Base-by-base conservation (phyloP, 2,797 vertebrate species). In the Xiphorhynchus erythropygius region DNA sequence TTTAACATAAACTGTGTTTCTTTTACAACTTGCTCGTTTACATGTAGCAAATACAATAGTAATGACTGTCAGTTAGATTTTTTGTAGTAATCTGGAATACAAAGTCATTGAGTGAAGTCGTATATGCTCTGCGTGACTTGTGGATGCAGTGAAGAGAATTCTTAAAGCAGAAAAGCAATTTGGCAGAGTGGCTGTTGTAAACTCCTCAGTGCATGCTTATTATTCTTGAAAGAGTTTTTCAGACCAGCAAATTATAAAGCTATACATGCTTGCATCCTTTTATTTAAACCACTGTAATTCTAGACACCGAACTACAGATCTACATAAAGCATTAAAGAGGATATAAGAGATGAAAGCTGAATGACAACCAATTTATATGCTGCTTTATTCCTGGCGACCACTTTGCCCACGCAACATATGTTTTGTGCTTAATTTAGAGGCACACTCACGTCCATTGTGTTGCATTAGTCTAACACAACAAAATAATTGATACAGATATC, bases 1-100 rank as follows among this genome's bases (percentile, higher is more conserved):
- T 94, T 96, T 94, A 90, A 89, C 77, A 70, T 69, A 78, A 92
- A 76, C 63, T 82, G 11, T 73, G 25, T 56, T 94, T 85, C 80
- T 92, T 75, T 60, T 73, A 79, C 62, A 79, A 30, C 67, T 80
- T 91, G 39, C 47, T 88, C 18, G 2, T 90, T 95, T 96, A 92
- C 56, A 90, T 55, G 35, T 49, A 65, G 33, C 77, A 87, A 89
- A 75, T 81, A 70, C 64, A 86, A 56, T 65, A 71, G 60, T 59
- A 95, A 92, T 82, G 82, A 22, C 69, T 78, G 46, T 89, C 87
- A 56, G 30, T 79, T 87, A 87, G 53, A 33, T 74, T 89, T 83
- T 84, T 84, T 92, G 2, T 87, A 30, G 60, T 71, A 49, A 57
- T 67, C 33, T 91, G 78, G 57, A 90, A 64, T 50, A 79, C 23